phyloP scores from a whole-genome alignment of 2,113 vertebrate genomes.

The Mesoclemmys tuberculata region DNA sequence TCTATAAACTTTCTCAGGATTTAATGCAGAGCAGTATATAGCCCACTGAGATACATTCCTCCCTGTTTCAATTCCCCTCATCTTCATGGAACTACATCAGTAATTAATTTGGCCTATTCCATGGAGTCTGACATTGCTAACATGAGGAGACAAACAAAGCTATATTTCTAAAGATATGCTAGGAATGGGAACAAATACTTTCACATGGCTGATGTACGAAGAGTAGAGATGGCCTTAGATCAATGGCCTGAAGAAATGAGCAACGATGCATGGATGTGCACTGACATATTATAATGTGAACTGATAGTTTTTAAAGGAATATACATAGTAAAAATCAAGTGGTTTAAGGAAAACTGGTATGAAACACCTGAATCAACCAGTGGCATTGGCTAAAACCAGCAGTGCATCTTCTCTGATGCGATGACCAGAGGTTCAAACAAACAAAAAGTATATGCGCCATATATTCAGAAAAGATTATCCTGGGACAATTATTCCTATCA shows the following conservation, averaged over 20 bases:
- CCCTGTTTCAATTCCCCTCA: neutral
- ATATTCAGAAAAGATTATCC: neutral
- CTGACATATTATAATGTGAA: conserved; percentile 67
- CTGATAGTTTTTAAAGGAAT: conserved; percentile 9
- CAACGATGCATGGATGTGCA: conserved; percentile 49
- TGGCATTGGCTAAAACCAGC: neutral
- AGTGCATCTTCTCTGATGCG: neutral
- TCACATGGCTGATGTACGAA: conserved; percentile 21
- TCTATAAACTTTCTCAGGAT: neutral
- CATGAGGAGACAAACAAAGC: neutral
- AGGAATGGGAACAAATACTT: conserved; percentile 19
- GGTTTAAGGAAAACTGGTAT: conserved; percentile 18
- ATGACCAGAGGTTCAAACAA: neutral
- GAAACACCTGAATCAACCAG: conserved; percentile 19
- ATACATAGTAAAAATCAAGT: conserved; percentile 29
- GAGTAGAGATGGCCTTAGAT: conserved; percentile 37
- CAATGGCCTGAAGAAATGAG: conserved; percentile 25
- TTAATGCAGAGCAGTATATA: neutral
- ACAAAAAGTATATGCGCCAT: neutral
- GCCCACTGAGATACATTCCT: neutral
- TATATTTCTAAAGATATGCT: conserved; percentile 18
- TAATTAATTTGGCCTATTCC: neutral
- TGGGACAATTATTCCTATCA: neutral
- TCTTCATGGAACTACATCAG: neutral
- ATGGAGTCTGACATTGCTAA: neutral